phyloP scores from a whole-genome alignment of 2,797 vertebrate genomes.

The Anguilla obscura region DNA sequence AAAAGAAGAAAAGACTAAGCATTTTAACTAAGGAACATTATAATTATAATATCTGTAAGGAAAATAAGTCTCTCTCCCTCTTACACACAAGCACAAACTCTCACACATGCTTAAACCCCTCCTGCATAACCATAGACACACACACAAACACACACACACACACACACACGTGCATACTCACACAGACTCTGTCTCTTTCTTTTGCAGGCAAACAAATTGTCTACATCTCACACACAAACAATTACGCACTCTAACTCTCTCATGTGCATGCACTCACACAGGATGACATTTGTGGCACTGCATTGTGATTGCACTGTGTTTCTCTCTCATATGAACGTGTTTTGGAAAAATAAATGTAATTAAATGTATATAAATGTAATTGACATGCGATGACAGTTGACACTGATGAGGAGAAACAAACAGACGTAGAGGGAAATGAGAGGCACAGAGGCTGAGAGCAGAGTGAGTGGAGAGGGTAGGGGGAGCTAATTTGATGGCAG shows the following conservation, averaged over 20 bases:
- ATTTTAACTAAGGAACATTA: too few relatives aligned
- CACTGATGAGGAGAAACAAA: too few relatives aligned
- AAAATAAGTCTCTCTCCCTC: not conserved
- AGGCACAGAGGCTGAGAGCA: not conserved
- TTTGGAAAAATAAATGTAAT: too few relatives aligned
- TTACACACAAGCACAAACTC: not conserved
- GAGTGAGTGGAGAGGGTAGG: not conserved
- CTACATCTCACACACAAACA: not conserved
- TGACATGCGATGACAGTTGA: too few relatives aligned
- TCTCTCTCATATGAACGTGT: too few relatives aligned
- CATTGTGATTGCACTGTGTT: too few relatives aligned
- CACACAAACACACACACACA: not conserved
- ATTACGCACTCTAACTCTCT: too few relatives aligned
- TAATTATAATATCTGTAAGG: too few relatives aligned
- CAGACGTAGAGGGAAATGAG: not conserved
- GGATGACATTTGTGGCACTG: too few relatives aligned
- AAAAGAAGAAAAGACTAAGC: too few relatives aligned
- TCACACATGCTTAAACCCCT: not conserved
- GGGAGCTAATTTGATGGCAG: constrained; percentile 53
- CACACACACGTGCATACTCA: not conserved
- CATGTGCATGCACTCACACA: not conserved
- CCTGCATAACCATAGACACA: not conserved
- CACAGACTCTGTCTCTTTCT: not conserved
- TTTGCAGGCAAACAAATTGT: not conserved
- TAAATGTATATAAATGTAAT: too few relatives aligned